Percentiles rank a stretch among this genome's conserved stretches.
Evolutionary conservation across 2,888 invertebrate species (phyloP).

Genomic region (Oxystoma pomonae): DNA sequence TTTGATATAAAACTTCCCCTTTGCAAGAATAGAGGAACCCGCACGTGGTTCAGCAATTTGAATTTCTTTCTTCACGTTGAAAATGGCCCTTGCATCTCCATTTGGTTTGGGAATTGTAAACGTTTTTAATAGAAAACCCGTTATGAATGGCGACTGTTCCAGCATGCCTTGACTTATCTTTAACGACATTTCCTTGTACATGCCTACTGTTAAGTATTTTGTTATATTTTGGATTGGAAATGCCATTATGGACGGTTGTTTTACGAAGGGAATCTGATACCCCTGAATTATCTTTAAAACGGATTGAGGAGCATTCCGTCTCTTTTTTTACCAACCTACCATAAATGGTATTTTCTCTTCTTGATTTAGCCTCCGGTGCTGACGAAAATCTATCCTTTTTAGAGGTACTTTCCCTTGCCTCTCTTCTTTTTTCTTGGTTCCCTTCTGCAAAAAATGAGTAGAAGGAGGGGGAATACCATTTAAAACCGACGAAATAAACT

Average conservation of each 20-base stretch:
- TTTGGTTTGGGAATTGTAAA: conserved; percentile 12
- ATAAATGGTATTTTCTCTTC: too few relatives aligned
- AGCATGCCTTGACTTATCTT: neutral
- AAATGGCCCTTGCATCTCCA: conserved; percentile 2
- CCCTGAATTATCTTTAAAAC: conserved; percentile 14
- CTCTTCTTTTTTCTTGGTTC: too few relatives aligned
- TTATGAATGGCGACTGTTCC: too few relatives aligned
- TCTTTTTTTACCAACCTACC: too few relatives aligned
- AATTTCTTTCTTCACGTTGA: conserved; percentile 14
- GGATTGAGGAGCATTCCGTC: conserved; percentile 10
- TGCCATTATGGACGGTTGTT: conserved; percentile 4
- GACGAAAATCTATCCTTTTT: too few relatives aligned
- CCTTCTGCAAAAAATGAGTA: too few relatives aligned
- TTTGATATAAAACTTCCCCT: conserved; percentile 20
- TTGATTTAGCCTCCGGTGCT: too few relatives aligned
- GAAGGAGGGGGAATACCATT: too few relatives aligned
- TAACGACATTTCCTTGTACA: neutral
- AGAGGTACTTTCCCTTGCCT: too few relatives aligned
- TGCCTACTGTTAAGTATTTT: neutral
- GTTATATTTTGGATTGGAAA: conserved; percentile 1
- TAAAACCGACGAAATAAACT: too few relatives aligned
- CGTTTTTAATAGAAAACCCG: conserved; percentile 10
- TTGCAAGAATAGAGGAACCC: too few relatives aligned
- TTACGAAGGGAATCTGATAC: conserved; percentile 11
- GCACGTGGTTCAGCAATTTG: too few relatives aligned